Evolutionary conservation across 2,113 vertebrate genomes (phyloP).

Genomic region (Tringa solitaria): DNA sequence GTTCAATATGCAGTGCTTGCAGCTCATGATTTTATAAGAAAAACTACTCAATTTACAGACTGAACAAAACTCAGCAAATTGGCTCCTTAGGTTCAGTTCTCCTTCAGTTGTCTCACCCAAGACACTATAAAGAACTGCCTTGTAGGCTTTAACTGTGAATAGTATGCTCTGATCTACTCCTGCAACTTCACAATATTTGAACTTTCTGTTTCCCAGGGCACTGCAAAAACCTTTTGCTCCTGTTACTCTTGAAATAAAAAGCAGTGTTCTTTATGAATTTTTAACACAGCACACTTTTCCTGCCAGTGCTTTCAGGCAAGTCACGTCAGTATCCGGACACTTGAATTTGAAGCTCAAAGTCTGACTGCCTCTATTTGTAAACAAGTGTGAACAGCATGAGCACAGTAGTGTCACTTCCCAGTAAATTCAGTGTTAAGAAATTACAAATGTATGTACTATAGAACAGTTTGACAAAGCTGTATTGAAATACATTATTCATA

Average conservation of each 20-base stretch:
- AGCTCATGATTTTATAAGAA: slow-evolving; percentile 43
- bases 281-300: slow-evolving; percentile 74
- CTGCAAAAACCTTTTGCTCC: slow-evolving; percentile 79
- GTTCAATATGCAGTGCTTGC: slow-evolving; percentile 55
- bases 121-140: slow-evolving; percentile 79
- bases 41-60: slow-evolving; percentile 67
- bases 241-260: slow-evolving; percentile 76
- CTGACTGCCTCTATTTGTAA: slow-evolving; percentile 82
- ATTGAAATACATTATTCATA: slow-evolving; percentile 82
- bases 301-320: slow-evolving; percentile 72
- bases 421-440: slow-evolving; percentile 79
- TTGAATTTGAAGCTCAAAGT: slow-evolving; percentile 68
- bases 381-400: slow-evolving; percentile 76
- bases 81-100: slow-evolving; percentile 81
- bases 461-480: slow-evolving; percentile 72
- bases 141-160: slow-evolving; percentile 82
- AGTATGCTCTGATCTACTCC: slow-evolving; percentile 80
- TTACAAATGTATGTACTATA: slow-evolving; percentile 73
- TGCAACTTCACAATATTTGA: slow-evolving; percentile 79
- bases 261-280: slow-evolving; percentile 86
- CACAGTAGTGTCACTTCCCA: slow-evolving; percentile 81
- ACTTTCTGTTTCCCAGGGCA: slow-evolving; percentile 83
- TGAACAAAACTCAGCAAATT: slow-evolving; percentile 87
- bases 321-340: slow-evolving; percentile 73
- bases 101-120: slow-evolving; percentile 79